phyloP scores from a whole-genome alignment of 2,797 vertebrate species.

The Sardinella longiceps region DNA sequence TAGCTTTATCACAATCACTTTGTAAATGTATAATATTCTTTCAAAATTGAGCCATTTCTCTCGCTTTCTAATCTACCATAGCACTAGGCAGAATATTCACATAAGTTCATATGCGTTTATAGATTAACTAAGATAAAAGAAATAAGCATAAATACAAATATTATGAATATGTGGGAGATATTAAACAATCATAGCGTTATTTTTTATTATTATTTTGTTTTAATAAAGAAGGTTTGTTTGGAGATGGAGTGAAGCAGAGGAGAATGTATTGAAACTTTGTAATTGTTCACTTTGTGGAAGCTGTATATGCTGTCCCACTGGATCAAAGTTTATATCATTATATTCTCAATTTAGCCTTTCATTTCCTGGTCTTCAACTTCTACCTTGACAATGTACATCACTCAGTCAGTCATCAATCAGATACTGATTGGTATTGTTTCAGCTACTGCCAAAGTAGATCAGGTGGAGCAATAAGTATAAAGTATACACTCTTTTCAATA shows the following conservation, averaged over 20 bases:
- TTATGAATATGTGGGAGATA: not conserved
- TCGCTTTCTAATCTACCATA: not conserved
- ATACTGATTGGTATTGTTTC: not conserved
- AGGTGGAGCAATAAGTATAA: not conserved
- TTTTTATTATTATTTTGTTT: not conserved
- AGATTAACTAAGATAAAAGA: not conserved
- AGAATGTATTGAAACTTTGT: not conserved
- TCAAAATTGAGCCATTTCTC: not conserved
- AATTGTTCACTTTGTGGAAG: not conserved
- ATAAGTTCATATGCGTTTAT: not conserved
- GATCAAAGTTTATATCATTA: not conserved
- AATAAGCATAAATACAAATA: not conserved
- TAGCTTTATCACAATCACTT: not conserved
- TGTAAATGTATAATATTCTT: constrained; percentile 9
- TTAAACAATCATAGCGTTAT: not conserved
- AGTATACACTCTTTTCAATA: not conserved
- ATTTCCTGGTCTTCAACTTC: not conserved
- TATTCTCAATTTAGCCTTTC: not conserved
- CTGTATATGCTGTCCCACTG: not conserved
- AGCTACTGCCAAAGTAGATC: too few relatives aligned
- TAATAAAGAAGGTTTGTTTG: not conserved
- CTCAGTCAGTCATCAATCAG: not conserved
- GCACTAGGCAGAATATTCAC: not conserved
- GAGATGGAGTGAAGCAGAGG: not conserved
- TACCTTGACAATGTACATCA: not conserved